Conservation (phyloP, 2,113 vertebrate genomes). For the Bagarius yarrelli region DNA sequence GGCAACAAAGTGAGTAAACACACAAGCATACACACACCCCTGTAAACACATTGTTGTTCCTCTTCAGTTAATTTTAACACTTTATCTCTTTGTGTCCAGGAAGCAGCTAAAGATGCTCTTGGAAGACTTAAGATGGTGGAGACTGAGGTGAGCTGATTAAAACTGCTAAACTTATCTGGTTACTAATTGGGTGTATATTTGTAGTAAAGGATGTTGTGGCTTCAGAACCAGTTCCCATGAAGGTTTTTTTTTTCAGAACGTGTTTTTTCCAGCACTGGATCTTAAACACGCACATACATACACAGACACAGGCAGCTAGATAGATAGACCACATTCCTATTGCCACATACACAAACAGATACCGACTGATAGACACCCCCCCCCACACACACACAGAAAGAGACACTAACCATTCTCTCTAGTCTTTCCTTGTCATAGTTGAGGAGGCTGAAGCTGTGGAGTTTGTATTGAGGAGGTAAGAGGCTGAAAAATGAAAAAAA, state of each 20-base stretch:
- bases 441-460: constrained; percentile 84
- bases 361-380: not conserved
- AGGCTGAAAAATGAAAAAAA: constrained; percentile 36
- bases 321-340: no score
- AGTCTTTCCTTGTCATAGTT: constrained; percentile 80
- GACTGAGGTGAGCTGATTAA: constrained; percentile 72
- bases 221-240: not conserved
- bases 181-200: not conserved
- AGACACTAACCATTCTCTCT: constrained; percentile 77
- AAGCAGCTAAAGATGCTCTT: constrained; percentile 84
- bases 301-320: no score
- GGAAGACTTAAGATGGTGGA: constrained; percentile 82
- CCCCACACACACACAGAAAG: not conserved
- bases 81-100: constrained; percentile 63
- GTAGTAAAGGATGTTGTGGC: not conserved
- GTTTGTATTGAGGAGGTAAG: constrained; percentile 68
- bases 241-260: not conserved
- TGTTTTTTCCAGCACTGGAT: not conserved
- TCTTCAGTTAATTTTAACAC: not conserved
- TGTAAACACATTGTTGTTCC: not conserved
- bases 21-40: constrained; percentile 6
- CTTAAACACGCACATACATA: no score
- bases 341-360: no score
- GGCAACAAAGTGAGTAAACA: constrained; percentile 79
- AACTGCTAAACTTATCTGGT: not conserved